These are phyloP conservation scores for Trogon surrucura DNA, from an alignment of 2,113 vertebrate species.

Conservation along the genomic window DNA sequence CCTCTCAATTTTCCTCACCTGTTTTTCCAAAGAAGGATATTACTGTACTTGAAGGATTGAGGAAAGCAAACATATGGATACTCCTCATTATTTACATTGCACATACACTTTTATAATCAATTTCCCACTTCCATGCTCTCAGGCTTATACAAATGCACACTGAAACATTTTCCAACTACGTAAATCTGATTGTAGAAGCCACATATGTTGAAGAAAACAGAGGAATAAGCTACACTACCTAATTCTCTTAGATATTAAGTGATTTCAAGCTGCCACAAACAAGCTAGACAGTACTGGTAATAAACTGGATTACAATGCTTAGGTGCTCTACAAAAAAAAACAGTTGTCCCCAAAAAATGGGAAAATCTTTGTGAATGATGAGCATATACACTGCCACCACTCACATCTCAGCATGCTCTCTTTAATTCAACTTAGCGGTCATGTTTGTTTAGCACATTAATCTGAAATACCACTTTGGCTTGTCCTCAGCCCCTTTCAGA, in stretches of 20 bases:
- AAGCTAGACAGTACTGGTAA: background rate
- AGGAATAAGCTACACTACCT: background rate
- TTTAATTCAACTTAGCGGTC: background rate
- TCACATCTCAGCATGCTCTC: background rate
- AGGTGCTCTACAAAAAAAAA: background rate
- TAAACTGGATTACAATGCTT: background rate
- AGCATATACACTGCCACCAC: rapidly evolving
- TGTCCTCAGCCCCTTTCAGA: background rate
- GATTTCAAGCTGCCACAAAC: background rate
- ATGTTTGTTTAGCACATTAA: background rate
- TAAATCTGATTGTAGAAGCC: background rate
- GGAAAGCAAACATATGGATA: background rate
- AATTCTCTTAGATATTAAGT: background rate
- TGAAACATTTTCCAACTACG: background rate
- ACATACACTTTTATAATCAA: background rate
- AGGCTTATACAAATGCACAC: background rate
- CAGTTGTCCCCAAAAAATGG: background rate
- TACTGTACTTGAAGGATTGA: background rate
- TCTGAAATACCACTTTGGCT: background rate
- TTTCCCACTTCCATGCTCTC: background rate
- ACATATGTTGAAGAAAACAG: background rate
- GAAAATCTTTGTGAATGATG: background rate
- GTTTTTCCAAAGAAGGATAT: background rate
- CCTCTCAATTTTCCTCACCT: background rate
- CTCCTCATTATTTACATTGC: background rate